Evolutionary conservation across 2,888 invertebrate species (phyloP), one percentile per base, ranked within the genome.

Genomic region (Hartigia nigra): DNA sequence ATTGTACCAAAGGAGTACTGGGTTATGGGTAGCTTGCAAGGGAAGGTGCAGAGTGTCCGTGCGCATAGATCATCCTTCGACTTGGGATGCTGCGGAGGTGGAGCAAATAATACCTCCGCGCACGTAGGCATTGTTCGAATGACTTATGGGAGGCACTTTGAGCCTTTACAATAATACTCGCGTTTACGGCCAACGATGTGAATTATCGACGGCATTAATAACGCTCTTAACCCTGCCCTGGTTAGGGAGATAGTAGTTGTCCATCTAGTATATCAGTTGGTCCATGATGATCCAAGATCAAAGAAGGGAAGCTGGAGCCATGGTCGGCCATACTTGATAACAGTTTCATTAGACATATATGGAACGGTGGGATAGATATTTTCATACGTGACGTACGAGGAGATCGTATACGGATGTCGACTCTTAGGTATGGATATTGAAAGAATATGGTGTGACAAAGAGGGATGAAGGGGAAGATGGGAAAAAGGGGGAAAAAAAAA

Each of bases 121-220:
- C 76, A 79, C 78, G 81, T 79, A 79, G 84, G 84, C 86, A 86
- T 86, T 86, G 85, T 86, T 85, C 85, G 75, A 84, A 82, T 86
- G 85, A 86, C 82, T 86, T 84, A 86, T 85, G 82, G 82, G 76
- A 82, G 83, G 76, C 81, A 79, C 76, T 77, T 78, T 79, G 70
- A 83, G 80, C 81, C 81, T 81, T 78, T 76, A 75, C 75, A 77
- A 69, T 39, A 77, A 39, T 72, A 77, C 39, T 37, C 34, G 69
- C 69, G 76, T 31, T 76, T 69, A 69, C 76, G 34, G 37, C 36
- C 75, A 75, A 75, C 34, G 31, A 34, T 34, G n/a, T 79, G 79
- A 85, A 84, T 81, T 81, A 82, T 85, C 80, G 79, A 74, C 75
- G 74, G 75, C 78, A 78, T 81, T 83, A 82, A 85, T 83, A 79